These are phyloP conservation scores for Ashinkailepas kermadecensis DNA, from an alignment of 2,888 invertebrate species.

Conservation along the genomic window DNA sequence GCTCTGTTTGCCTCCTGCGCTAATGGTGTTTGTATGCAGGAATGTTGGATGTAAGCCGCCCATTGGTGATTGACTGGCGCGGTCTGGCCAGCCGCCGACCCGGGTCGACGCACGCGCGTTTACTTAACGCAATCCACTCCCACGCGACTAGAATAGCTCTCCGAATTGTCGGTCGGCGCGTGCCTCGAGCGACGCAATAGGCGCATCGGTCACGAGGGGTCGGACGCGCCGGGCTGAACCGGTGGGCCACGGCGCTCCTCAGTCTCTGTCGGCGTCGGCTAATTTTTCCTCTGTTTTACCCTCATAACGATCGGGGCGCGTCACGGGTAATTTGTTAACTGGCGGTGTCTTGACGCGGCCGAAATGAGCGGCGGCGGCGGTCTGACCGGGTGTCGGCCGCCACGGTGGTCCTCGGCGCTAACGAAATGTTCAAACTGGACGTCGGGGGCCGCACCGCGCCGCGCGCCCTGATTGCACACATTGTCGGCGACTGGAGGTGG, in stretches of 20 bases:
- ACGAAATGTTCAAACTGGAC: background rate
- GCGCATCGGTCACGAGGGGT: too few relatives aligned
- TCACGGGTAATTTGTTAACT: background rate
- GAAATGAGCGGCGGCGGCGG: background rate
- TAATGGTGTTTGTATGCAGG: slow-evolving; percentile 20
- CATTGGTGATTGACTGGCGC: background rate
- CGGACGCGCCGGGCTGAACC: background rate
- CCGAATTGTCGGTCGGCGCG: background rate
- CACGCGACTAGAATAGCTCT: slow-evolving; percentile 9
- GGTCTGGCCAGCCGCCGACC: background rate
- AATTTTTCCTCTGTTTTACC: background rate
- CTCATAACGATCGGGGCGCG: background rate
- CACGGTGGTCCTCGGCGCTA: background rate
- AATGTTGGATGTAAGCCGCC: slow-evolving; percentile 10
- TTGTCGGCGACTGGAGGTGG: too few relatives aligned
- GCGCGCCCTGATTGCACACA: background rate
- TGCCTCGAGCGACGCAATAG: too few relatives aligned
- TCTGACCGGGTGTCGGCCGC: background rate
- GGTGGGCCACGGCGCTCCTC: background rate
- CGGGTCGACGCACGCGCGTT: background rate
- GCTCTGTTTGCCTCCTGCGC: slow-evolving; percentile 9
- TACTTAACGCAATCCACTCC: slow-evolving; percentile 5
- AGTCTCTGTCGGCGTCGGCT: background rate
- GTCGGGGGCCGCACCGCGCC: background rate
- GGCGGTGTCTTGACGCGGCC: background rate